Evolutionary conservation across 2,888 invertebrate species (phyloP), one percentile per base, ranked within the genome.

Genomic region (Apodemia hepburni): DNA sequence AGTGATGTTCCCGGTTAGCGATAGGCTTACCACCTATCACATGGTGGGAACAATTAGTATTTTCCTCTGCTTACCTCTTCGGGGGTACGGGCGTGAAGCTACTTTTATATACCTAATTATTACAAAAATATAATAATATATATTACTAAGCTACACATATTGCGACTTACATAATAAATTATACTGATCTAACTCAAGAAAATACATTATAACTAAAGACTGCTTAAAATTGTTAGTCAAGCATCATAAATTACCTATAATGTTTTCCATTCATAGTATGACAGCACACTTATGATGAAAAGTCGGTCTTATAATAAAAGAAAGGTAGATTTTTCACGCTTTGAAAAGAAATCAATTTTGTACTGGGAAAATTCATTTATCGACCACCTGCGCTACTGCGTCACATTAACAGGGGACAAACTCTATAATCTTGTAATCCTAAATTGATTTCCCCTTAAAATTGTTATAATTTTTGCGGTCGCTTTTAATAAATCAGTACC

Each of bases 271-370:
- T 54, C 51, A 54, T 54, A 12, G 22, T 27, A 54, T 22, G 51
- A 54, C 51, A 54, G 51, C 51, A 54, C 51, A 18, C 51, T 54
- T 54, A 54, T 11, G 22, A 22, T 42, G 42, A 42, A 42, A 42
- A 42, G 42, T 42, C 42, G 22, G 27, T 54, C 12, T 54, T 27
- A 22, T 54, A 54, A 54, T 22, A 54, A 54, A 27, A 49, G 49
- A 49, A 49, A 54, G 51, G 51, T 54, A 27, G 22, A 54, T 54
- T 54, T 54, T 54, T 15, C 51, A 18, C 54, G 47, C 54, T 54
- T 69, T 77, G 76, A 81, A 80, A 78, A 77, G 76, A 82, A 84
- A 84, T 81, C 79, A 81, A 84, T 82, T 82, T 79, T 74, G 73
- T 72, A 73, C 73, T 72, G 74, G 73, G 75, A 80, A 80, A 54